Base-by-base conservation (phyloP, 1,140 invertebrate species). In the Plodia interpunctella region DNA sequence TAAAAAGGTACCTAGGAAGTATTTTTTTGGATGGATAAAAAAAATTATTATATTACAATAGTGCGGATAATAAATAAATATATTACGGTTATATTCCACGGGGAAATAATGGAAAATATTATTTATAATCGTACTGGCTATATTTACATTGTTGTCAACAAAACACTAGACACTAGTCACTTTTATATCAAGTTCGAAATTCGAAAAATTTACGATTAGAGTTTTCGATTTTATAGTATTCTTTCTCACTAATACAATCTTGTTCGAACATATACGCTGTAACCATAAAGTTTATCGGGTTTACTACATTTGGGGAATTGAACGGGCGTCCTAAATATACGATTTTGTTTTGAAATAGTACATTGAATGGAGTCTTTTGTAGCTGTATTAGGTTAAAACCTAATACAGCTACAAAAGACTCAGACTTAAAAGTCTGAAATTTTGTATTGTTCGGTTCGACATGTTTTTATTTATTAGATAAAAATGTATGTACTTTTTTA, bases 211-310 rank as follows among this genome's bases (percentile, higher is more conserved):
- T 78, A 78, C 65, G 70, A 64, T 74, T 69, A 71, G 65, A 60
- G 68, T 77, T 74, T 65, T 68, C 74, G 69, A 80, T 80, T 80
- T 80, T 80, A 80, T 80, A 71, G 74, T 70, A 60, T 72, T 69
- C 74, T 70, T 75, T 73, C 69, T 63, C 61, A 65, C 73, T 76
- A 76, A 77, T 80, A 77, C 68, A 70, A 71, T 69, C 68, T 59
- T 66, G 65, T 68, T 70, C 70, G 65, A 69, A 74, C 68, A 67
- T 74, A 73, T 68, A 69, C 55, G 73, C 65, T 66, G 67, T 80
- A 77, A 76, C 74, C 74, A 71, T 80, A 77, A 80, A 80, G 59
- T 76, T 77, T 74, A 72, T 75, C 65, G 65, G 59, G 58, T 59
- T 67, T 63, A 69, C 69, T 67, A 69, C 72, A 76, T 78, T 76